Evolutionary conservation across 1,140 invertebrate species (phyloP).

Genomic region (Panagrolaimus sp.): DNA sequence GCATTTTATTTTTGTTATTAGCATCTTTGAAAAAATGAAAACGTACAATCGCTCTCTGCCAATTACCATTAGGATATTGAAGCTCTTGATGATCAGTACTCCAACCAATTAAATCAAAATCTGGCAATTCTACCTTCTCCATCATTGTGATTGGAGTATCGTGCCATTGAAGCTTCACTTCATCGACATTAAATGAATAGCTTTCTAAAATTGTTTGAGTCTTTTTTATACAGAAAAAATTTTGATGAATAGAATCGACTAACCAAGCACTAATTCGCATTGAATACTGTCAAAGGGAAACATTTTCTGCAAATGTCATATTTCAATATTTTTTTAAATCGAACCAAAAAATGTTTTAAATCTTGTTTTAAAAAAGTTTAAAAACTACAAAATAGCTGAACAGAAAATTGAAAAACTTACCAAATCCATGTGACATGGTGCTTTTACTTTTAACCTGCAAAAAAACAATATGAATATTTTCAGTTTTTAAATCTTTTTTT

Average conservation of each 20-base stretch:
- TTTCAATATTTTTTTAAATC: slow-evolving; percentile 3
- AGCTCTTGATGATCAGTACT: slow-evolving; percentile 52
- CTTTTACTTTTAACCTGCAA: slow-evolving; percentile 52
- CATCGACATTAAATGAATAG: slow-evolving; percentile 57
- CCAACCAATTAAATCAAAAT: slow-evolving; percentile 58
- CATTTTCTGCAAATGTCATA: slow-evolving; percentile 45
- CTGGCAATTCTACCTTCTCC: slow-evolving; percentile 57
- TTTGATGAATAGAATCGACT: no score
- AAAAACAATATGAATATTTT: background rate
- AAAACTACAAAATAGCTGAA: slow-evolving; percentile 11
- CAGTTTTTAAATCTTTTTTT: no score
- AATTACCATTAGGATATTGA: slow-evolving; percentile 56
- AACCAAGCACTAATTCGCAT: slow-evolving; percentile 47
- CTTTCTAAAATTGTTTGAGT: slow-evolving; percentile 22
- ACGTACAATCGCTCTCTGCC: slow-evolving; percentile 47
- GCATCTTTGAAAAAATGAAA: slow-evolving; percentile 11
- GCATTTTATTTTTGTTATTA: background rate
- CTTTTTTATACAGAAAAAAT: no score
- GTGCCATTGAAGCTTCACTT: slow-evolving; percentile 56
- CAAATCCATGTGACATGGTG: slow-evolving; percentile 56
- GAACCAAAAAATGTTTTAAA: slow-evolving; percentile 20
- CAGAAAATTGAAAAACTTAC: slow-evolving; percentile 33
- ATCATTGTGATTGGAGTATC: slow-evolving; percentile 58
- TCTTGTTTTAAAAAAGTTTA: slow-evolving; percentile 18
- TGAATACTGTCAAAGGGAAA: slow-evolving; percentile 57